Evolutionary conservation across 2,888 invertebrate genomes (phyloP).

Genomic region (Dryococelus australis): DNA sequence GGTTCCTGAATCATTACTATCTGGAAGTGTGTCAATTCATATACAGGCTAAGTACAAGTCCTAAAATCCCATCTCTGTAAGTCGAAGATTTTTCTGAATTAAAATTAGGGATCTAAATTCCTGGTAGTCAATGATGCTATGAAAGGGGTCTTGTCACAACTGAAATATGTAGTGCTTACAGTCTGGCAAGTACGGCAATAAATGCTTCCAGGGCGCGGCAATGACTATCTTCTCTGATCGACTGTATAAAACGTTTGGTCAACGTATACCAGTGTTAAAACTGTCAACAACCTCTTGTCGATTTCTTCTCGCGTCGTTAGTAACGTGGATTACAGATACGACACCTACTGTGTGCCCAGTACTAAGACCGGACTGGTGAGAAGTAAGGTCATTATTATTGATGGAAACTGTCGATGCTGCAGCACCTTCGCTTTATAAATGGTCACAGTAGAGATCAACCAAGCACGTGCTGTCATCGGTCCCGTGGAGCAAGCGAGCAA

Average conservation of each 20-base stretch:
- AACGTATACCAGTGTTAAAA: not conserved
- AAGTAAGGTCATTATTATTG: not conserved
- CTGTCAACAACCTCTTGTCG: not conserved
- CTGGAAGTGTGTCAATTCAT: no score
- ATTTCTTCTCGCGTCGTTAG: not conserved
- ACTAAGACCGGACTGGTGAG: not conserved
- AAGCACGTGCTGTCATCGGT: not conserved
- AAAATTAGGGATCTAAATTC: no score
- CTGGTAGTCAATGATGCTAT: no score
- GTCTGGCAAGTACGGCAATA: not conserved
- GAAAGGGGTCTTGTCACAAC: no score
- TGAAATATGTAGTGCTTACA: no score
- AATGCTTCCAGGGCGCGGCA: not conserved
- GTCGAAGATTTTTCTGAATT: no score
- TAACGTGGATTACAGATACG: not conserved
- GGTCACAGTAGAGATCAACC: not conserved
- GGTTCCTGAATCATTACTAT: no score
- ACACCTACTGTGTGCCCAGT: not conserved
- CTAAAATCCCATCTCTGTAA: no score
- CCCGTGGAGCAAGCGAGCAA: not conserved
- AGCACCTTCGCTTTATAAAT: not conserved
- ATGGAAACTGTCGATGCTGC: not conserved
- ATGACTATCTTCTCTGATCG: not conserved
- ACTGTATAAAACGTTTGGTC: not conserved
- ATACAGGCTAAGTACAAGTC: no score